Evolutionary conservation across 2,113 vertebrate genomes (phyloP).

Genomic region (Podocnemis expansa): DNA sequence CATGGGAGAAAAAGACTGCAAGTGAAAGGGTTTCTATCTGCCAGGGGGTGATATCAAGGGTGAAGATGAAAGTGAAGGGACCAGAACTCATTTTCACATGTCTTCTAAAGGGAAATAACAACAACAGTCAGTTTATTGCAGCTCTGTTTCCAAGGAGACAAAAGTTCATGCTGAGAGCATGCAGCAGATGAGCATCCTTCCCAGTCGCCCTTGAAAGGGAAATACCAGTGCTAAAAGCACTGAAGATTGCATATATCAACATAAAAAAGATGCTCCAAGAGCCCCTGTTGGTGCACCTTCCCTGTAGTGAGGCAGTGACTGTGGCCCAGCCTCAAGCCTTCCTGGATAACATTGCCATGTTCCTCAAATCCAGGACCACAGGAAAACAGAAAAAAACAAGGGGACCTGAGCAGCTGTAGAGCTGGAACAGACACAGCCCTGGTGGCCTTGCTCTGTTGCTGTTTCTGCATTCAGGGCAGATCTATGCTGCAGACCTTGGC

Average conservation of each 20-base stretch:
- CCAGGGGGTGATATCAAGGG: neutral
- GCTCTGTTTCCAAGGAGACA: constrained; percentile 59
- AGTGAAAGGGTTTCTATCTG: neutral
- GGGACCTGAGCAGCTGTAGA: neutral
- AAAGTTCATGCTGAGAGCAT: neutral
- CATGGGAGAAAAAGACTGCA: neutral
- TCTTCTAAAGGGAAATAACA: neutral
- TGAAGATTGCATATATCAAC: neutral
- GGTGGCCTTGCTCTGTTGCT: neutral
- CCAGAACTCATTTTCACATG: neutral
- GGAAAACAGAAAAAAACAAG: neutral
- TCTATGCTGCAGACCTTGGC: neutral
- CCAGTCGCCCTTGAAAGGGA: neutral
- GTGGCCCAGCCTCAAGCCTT: neutral
- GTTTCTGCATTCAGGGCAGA: neutral
- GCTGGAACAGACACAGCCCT: neutral
- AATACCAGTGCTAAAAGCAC: neutral
- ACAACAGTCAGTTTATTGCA: neutral
- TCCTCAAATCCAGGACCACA: neutral
- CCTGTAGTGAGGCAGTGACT: rapidly evolving
- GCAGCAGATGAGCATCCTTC: neutral
- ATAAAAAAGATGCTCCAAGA: neutral
- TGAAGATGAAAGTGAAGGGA: neutral
- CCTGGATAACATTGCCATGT: neutral
- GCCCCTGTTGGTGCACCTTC: neutral